Conservation (phyloP, 2,888 invertebrate genomes). For the Leptogaster cylindrica region DNA sequence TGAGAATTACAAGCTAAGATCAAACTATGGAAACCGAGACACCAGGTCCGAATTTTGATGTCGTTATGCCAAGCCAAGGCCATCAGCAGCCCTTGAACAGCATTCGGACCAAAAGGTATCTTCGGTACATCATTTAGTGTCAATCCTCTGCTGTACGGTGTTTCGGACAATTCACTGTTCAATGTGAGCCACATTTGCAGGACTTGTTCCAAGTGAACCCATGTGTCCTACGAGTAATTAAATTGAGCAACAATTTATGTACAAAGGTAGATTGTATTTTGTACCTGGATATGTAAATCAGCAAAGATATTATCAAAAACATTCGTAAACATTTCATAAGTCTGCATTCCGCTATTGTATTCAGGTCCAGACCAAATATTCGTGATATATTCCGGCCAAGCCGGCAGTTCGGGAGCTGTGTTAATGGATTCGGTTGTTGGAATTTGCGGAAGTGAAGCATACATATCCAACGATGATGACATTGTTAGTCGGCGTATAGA, state of each 20-base stretch:
- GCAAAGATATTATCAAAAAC: constrained; percentile 75
- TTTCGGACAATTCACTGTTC: constrained; percentile 67
- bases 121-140: constrained; percentile 68
- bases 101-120: constrained; percentile 70
- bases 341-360: constrained; percentile 61
- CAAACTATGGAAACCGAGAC: constrained; percentile 73
- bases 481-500: constrained; percentile 74
- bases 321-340: constrained; percentile 69
- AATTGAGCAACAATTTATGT: no score
- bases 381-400: constrained; percentile 62
- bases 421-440: constrained; percentile 58
- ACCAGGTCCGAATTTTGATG: constrained; percentile 77
- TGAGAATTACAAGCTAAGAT: constrained; percentile 73
- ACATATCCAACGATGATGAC: constrained; percentile 64
- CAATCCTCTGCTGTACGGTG: constrained; percentile 64
- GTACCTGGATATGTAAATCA: constrained; percentile 67
- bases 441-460: constrained; percentile 59
- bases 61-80: constrained; percentile 72
- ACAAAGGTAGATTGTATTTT: no score
- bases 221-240: constrained; percentile 66
- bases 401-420: constrained; percentile 56
- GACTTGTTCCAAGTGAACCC: constrained; percentile 81
- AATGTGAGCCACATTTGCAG: constrained; percentile 87
- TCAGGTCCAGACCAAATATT: constrained; percentile 65
- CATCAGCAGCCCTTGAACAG: constrained; percentile 71